phyloP scores from a whole-genome alignment of 2,113 vertebrate genomes.

The Alexandromys fortis region DNA sequence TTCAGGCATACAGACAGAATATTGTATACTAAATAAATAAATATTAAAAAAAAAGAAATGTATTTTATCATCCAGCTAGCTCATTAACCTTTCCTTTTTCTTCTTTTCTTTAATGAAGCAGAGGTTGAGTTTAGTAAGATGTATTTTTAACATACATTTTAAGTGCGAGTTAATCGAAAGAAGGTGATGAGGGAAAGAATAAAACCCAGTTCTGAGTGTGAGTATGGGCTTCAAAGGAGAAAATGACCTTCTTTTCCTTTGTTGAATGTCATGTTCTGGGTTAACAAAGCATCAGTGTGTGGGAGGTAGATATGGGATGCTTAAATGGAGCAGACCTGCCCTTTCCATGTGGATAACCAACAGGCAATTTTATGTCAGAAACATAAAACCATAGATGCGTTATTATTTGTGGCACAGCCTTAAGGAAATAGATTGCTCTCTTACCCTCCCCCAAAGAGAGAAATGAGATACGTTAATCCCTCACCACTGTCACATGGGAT shows the following conservation, averaged over 20 bases:
- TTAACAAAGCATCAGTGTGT: not conserved
- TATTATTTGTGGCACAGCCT: not conserved
- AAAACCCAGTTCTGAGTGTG: not conserved
- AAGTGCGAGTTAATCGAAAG: not conserved
- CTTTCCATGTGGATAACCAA: conserved; percentile 18
- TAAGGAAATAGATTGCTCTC: conserved; percentile 28
- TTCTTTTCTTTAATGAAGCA: not conserved
- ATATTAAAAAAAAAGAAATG: too few species aligned
- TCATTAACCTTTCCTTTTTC: conserved; percentile 46
- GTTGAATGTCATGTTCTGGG: conserved; percentile 27
- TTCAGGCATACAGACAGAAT: too few species aligned
- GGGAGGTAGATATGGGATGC: not conserved
- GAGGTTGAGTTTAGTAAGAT: not conserved
- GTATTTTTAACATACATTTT: not conserved
- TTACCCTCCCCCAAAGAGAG: not conserved
- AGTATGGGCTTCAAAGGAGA: not conserved
- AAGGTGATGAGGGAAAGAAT: not conserved
- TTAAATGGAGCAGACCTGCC: not conserved
- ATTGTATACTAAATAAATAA: too few species aligned
- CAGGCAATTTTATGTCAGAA: conserved; percentile 15
- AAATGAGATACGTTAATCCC: not conserved
- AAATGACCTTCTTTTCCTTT: not conserved
- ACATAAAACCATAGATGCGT: not conserved
- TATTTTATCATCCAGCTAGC: conserved; percentile 18
- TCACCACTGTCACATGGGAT: not conserved